Evolutionary conservation across 2,797 vertebrate species (phyloP), one percentile per base, ranked within the genome.

Genomic region (Rhynchotus rufescens): DNA sequence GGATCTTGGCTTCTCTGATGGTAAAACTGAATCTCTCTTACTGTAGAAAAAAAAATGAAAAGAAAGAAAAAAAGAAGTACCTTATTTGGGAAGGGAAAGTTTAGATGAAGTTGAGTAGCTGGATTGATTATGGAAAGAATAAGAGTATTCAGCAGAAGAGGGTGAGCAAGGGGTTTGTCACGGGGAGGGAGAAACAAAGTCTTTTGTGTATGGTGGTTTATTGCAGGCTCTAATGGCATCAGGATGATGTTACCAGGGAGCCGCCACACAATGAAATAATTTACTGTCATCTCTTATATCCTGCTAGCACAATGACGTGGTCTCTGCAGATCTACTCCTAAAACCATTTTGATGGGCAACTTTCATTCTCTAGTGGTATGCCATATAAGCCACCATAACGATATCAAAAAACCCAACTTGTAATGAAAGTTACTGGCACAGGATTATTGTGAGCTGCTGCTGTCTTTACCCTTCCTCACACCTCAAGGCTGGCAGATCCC

Each of bases 161-260:
- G 42, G 74, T 5, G 32, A 88, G 47, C n/a, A 85, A 83, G 82
- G 64, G 57, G 86, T 94, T 87, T 90, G 82, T 77, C 77, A 45
- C 47, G 42, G 44, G 57, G 91, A 91, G 73, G 60, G 74, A 90
- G 59, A 66, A 83, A 79, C 68, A 84, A 54, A 75, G 49, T 47
- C 84, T 93, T 93, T 92, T 95, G 86, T 87, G 67, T 80, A 20
- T 11, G 42, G 60, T 80, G 59, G 79, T 86, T 96, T 96, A 92
- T 57, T 89, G 80, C 88, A 91, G 80, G 64, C 77, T 83, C 28
- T 90, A 90, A 93, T 67, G 47, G 77, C 79, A 90, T 77, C 56
- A 64, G 88, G n/a, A 79, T 88, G 73, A 78, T 11, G 22, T 90
- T 94, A 90, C 76, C 40, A 89, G 69, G 79, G 93, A 93, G 52